These are phyloP conservation scores for Phylloscopus trochilus DNA, from an alignment of 2,113 vertebrate genomes.

Conservation along the genomic window DNA sequence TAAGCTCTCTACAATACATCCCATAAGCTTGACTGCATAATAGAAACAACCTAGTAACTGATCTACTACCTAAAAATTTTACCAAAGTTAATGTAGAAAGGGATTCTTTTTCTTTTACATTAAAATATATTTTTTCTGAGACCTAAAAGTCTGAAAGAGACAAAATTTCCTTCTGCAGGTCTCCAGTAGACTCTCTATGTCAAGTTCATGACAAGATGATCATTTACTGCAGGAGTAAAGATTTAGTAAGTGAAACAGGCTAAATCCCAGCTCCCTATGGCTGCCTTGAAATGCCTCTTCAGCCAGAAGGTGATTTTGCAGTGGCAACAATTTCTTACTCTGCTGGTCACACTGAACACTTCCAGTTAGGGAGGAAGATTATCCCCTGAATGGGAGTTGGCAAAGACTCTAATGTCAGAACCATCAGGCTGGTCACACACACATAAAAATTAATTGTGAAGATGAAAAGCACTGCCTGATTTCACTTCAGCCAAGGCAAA, in stretches of 20 bases:
- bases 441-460: neutral
- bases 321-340: neutral
- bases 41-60: neutral
- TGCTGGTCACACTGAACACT: neutral
- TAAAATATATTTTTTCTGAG: neutral
- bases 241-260: neutral
- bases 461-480: neutral
- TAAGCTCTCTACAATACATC: neutral
- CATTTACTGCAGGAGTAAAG: neutral
- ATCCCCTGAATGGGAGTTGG: neutral
- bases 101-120: neutral
- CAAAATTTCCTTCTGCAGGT: neutral
- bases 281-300: conserved; percentile 4
- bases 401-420: neutral
- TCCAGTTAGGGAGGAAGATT: conserved; percentile 37
- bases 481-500: neutral
- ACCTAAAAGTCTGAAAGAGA: neutral
- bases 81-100: neutral
- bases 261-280: neutral
- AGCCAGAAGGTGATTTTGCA: conserved; percentile 11
- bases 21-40: neutral
- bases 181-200: neutral
- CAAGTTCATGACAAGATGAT: neutral
- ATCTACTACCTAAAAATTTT: neutral
- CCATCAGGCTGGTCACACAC: neutral